Conservation (phyloP, 2,888 invertebrate genomes). For the Caenorhabditis virilis region DNA sequence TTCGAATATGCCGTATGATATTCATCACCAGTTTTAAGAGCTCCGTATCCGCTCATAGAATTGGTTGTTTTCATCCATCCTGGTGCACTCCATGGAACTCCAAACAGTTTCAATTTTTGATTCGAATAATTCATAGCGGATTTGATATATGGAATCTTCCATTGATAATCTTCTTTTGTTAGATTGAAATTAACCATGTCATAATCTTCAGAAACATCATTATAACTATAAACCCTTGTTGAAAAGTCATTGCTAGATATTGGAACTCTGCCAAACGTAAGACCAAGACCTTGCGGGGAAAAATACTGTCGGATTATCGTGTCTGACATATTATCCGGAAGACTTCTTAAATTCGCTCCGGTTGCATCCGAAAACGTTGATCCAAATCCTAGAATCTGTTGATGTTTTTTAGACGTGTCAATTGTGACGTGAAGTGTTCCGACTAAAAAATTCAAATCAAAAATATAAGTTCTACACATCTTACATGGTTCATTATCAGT, state of each 20-base stretch:
- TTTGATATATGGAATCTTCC: conserved; percentile 36
- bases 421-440: conserved; percentile 21
- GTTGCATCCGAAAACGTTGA: conserved; percentile 32
- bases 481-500: conserved; percentile 27
- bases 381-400: conserved; percentile 28
- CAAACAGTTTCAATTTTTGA: conserved; percentile 23
- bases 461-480: not conserved
- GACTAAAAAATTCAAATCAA: conserved; percentile 11
- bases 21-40: conserved; percentile 11
- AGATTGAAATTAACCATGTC: conserved; percentile 20
- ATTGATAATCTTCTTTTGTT: conserved; percentile 17
- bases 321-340: conserved; percentile 21
- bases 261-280: conserved; percentile 23
- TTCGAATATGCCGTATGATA: conserved; percentile 23
- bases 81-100: conserved; percentile 29
- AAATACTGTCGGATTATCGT: conserved; percentile 24
- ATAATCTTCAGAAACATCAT: conserved; percentile 23
- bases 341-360: conserved; percentile 23
- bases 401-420: conserved; percentile 21
- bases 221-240: conserved; percentile 25
- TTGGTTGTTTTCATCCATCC: conserved; percentile 36
- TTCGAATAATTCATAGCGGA: conserved; percentile 17
- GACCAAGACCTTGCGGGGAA: conserved; percentile 6
- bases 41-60: conserved; percentile 15
- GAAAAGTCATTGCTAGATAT: conserved; percentile 33